Conservation (phyloP, 2,797 vertebrate genomes). For the Morelia viridis region DNA sequence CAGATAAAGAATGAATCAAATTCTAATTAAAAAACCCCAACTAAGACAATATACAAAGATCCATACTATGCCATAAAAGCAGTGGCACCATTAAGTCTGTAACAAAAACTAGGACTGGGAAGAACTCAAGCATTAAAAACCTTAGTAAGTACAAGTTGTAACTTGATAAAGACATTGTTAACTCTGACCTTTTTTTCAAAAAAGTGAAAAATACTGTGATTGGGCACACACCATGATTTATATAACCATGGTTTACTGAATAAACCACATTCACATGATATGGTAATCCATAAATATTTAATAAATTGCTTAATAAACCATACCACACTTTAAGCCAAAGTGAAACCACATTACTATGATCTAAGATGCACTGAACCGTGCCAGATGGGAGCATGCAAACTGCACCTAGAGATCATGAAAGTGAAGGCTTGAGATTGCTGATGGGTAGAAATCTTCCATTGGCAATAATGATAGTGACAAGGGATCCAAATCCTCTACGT, state of each 20-base stretch:
- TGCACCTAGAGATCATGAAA: no score
- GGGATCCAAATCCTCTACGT: no score
- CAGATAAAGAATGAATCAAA: background rate
- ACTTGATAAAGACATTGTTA: background rate
- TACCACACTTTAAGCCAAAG: no score
- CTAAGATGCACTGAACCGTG: no score
- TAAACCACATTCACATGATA: background rate
- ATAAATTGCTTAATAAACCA: no score
- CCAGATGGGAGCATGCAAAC: no score
- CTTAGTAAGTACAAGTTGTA: background rate
- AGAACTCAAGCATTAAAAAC: background rate
- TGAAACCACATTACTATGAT: no score
- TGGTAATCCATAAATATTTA: background rate
- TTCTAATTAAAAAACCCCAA: background rate
- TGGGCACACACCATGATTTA: background rate
- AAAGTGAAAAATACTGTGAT: background rate
- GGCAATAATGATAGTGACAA: no score
- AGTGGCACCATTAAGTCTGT: background rate
- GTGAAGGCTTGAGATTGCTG: no score
- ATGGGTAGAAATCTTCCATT: no score
- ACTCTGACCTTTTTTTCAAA: background rate
- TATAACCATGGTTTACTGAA: background rate
- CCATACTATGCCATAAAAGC: background rate
- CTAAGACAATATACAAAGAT: background rate
- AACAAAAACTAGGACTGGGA: background rate